Evolutionary conservation across 2,797 vertebrate genomes (phyloP).

Genomic region (Halcyon smyrnensis): DNA sequence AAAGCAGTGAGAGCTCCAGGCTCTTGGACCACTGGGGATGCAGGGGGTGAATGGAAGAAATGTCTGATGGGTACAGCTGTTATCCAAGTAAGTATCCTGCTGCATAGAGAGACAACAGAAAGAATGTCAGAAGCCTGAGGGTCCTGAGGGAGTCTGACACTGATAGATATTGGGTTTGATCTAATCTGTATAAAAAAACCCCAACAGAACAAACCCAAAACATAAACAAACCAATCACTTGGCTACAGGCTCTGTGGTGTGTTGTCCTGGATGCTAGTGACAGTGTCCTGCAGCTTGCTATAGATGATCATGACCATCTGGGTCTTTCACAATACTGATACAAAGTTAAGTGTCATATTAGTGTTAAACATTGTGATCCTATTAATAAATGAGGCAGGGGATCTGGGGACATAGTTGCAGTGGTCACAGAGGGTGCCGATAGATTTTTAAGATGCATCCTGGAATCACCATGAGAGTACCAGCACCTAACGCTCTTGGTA

Average conservation of each 20-base stretch:
- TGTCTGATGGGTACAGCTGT: not conserved
- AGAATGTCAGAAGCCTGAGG: not conserved
- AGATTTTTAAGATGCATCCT: not conserved
- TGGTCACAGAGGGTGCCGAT: not conserved
- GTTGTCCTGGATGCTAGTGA: not conserved
- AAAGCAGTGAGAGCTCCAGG: not conserved
- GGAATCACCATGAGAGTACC: not conserved
- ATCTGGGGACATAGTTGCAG: not conserved
- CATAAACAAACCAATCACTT: not conserved
- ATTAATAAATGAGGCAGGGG: not conserved
- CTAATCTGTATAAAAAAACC: not conserved
- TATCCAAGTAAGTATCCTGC: not conserved
- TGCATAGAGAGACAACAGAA: not conserved
- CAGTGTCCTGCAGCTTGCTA: not conserved
- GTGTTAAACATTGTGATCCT: not conserved
- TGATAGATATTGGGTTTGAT: not conserved
- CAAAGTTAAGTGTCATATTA: not conserved
- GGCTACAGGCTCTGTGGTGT: not conserved
- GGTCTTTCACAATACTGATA: not conserved
- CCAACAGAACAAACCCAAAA: not conserved
- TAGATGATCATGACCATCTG: rapidly evolving
- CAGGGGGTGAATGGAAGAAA: not conserved
- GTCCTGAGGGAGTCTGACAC: not conserved
- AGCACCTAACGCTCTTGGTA: not conserved
- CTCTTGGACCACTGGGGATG: not conserved